These are phyloP conservation scores for Mesorhabditis spiculigera DNA, from an alignment of 2,888 invertebrate species.

Conservation along the genomic window DNA sequence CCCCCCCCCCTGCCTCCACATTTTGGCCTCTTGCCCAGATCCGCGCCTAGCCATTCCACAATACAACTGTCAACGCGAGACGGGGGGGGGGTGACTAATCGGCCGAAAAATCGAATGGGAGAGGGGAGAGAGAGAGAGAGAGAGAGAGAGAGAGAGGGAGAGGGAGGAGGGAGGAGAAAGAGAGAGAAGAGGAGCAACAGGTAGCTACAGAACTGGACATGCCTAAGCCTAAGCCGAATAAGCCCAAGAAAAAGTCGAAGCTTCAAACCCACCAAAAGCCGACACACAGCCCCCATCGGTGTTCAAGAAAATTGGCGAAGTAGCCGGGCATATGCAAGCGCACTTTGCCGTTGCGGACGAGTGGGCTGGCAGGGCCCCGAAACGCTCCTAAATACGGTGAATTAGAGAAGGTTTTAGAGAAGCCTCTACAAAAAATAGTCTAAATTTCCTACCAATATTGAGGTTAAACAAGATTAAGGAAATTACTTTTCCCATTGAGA, in stretches of 20 bases:
- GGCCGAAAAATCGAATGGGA: neutral
- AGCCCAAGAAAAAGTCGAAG: neutral
- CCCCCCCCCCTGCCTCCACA: too few species aligned
- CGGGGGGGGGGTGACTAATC: too few species aligned
- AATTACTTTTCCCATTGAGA: neutral
- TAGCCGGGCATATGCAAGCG: neutral
- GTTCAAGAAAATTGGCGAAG: neutral
- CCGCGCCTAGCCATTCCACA: too few species aligned
- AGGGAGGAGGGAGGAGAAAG: neutral
- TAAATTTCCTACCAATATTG: too few species aligned
- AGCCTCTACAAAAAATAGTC: too few species aligned
- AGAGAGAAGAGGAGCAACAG: too few species aligned
- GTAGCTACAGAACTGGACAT: too few species aligned
- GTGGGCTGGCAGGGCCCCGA: neutral
- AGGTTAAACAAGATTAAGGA: too few species aligned
- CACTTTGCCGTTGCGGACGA: neutral
- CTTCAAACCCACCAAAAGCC: neutral
- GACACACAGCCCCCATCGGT: neutral
- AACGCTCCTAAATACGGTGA: neutral
- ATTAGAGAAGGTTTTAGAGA: too few species aligned
- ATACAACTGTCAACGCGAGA: too few species aligned
- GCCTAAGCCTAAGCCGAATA: too few species aligned
- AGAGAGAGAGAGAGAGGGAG: neutral
- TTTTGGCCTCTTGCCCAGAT: too few species aligned
- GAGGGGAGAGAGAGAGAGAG: neutral